phyloP scores from a whole-genome alignment of 1,140 invertebrate species.

The Eufriesea mexicana region DNA sequence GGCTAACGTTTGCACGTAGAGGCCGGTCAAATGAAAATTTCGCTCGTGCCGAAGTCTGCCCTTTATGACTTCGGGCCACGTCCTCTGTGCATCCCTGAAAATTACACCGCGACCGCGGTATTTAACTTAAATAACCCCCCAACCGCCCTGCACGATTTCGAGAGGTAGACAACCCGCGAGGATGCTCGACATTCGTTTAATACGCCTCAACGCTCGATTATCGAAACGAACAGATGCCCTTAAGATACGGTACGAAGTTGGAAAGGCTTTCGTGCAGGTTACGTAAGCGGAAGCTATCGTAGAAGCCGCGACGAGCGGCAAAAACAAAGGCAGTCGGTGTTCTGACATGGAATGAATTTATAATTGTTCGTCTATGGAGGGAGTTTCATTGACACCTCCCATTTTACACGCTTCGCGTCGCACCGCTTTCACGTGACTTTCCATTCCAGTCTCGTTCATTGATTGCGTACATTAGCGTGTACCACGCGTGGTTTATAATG shows the following conservation, averaged over 20 bases:
- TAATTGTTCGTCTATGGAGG: not conserved
- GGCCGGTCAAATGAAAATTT: slow-evolving; percentile 64
- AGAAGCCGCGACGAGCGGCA: not conserved
- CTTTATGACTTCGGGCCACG: slow-evolving; percentile 54
- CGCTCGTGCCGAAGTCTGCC: slow-evolving; percentile 31
- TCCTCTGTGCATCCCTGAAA: slow-evolving; percentile 39
- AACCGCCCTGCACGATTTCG: not conserved
- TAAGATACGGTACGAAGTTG: no score
- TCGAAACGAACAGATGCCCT: no score
- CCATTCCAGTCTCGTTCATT: not conserved
- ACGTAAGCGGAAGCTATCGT: not conserved
- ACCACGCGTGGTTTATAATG: not conserved
- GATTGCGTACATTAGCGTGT: not conserved
- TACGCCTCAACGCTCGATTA: not conserved
- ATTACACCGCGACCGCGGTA: slow-evolving; percentile 29
- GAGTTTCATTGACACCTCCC: not conserved
- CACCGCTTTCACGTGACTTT: not conserved
- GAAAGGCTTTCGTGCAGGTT: no score
- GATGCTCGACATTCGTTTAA: not conserved
- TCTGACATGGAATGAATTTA: slow-evolving; percentile 6
- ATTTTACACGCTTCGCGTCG: not conserved
- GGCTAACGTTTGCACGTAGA: slow-evolving; percentile 22
- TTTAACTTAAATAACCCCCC: slow-evolving; percentile 44
- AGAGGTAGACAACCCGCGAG: not conserved
- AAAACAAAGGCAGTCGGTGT: not conserved